phyloP scores from a whole-genome alignment of 2,113 vertebrate species.

The Gymnogyps californianus region DNA sequence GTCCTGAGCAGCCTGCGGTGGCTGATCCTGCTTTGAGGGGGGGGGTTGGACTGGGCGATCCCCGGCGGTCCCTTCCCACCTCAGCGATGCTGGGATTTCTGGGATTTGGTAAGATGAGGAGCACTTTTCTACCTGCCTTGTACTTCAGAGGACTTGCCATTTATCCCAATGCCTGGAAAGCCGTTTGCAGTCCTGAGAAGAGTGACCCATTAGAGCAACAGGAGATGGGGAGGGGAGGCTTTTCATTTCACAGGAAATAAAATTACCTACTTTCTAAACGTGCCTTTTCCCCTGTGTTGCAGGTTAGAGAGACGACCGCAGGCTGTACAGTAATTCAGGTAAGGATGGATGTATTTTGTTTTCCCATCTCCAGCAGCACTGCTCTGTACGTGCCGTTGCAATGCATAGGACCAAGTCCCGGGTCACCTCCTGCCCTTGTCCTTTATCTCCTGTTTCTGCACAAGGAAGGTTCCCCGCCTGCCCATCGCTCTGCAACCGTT shows the following conservation, averaged over 20 bases:
- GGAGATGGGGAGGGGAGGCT: neutral
- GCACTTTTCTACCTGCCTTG: neutral
- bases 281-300: neutral
- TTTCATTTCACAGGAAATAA: accelerated
- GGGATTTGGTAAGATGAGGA: neutral
- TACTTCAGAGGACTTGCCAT: accelerated
- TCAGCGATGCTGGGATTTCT: accelerated
- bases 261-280: accelerated
- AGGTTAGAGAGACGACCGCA: constrained; percentile 45
- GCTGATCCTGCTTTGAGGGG: neutral
- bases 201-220: accelerated
- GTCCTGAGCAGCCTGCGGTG: neutral
- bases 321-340: constrained; percentile 40
- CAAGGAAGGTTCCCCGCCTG: neutral
- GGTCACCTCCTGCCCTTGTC: neutral
- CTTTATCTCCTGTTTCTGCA: neutral
- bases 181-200: neutral
- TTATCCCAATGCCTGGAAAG: accelerated
- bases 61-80: neutral
- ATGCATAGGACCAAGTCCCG: neutral
- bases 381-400: accelerated
- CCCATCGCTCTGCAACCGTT: accelerated
- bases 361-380: neutral
- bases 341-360: neutral
- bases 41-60: accelerated